Percentiles rank a stretch among this genome's conserved stretches.
phyloP scores from a whole-genome alignment of 1,140 invertebrate genomes.

The Nephotettix cincticeps region DNA sequence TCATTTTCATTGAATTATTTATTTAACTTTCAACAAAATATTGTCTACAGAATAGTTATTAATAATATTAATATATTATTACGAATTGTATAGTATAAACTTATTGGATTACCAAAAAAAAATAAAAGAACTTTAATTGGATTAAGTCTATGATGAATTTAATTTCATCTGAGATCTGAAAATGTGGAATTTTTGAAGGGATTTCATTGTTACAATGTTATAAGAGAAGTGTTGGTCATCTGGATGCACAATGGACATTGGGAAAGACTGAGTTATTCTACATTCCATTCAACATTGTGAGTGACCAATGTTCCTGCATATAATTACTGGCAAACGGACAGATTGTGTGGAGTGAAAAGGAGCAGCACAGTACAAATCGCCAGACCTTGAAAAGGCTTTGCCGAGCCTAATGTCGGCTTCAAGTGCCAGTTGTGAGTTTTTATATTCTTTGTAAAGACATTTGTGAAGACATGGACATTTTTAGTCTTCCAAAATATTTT shows the following conservation, averaged over 20 bases:
- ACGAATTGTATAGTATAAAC: background rate
- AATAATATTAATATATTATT: background rate
- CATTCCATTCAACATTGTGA: slow-evolving; percentile 27
- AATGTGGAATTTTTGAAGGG: slow-evolving; percentile 18
- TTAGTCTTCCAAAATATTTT: slow-evolving; percentile 20
- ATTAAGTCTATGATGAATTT: background rate
- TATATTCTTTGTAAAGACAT: slow-evolving; percentile 22
- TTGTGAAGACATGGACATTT: slow-evolving; percentile 24
- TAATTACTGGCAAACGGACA: slow-evolving; percentile 19
- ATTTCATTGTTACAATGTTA: background rate
- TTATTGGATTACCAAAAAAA: background rate
- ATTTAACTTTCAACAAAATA: background rate
- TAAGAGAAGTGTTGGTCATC: background rate
- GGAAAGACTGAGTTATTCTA: slow-evolving; percentile 28
- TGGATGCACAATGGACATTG: slow-evolving; percentile 3
- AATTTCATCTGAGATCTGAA: background rate
- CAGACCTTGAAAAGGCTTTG: slow-evolving; percentile 23
- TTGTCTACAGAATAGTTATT: background rate
- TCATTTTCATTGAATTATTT: slow-evolving; percentile 2
- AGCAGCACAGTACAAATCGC: slow-evolving; percentile 28
- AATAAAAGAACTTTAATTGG: background rate
- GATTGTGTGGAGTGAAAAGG: background rate
- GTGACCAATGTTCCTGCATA: slow-evolving; percentile 10
- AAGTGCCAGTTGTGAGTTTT: slow-evolving; percentile 32
- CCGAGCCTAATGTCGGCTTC: slow-evolving; percentile 27